Base-by-base conservation (phyloP, 2,888 invertebrate genomes). In the Teleogryllus oceanicus region DNA sequence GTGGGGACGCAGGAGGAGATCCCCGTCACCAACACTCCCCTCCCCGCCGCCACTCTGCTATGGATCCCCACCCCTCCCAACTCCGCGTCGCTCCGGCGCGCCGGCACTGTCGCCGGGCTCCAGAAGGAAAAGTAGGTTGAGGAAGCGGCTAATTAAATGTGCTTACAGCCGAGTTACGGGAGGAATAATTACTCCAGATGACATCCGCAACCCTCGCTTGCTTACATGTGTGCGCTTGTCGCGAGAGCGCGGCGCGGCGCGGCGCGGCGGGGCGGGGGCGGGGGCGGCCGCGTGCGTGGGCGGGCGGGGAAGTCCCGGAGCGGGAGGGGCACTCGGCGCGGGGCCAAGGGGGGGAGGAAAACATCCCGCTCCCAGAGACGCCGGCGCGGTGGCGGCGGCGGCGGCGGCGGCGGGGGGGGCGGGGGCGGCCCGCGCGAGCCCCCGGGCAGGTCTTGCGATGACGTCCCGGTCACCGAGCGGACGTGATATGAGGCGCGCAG, bases 141-240 rank as follows among this genome's bases (percentile, higher is more conserved):
- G 62, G 62, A 62, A 62, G 62, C 62, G 62, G 62, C 62, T 62
- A 62, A 62, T 62, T 62, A 62, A 62, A 62, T 62, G 62, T 62
- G 62, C 62, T 62, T 62, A 62, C 62, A 62, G 62, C n/a, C 62
- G 62, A 62, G 62, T 62, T 62, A 62, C 62, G 62, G 62, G 62
- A 62, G 62, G 62, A 62, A 16, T 16, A 16, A 62, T 62, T 62
- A 62, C 62, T 62, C 62, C 4, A 13, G 16, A 62, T 62, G 62
- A 62, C 62, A 62, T n/a, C 62, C 62, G 62, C 62, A 62, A 62
- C 62, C 13, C 62, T 62, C 62, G 62, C n/a, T 37, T 37, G 37
- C 37, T 37, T 37, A 37, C 37, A 37, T 37, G 37, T 18, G 62
- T 62, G 62, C 62, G 13, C 62, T 62, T 11, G 62, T 62, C 62